These are phyloP conservation scores for Drusus annulatus DNA, from an alignment of 1,140 invertebrate genomes.

Conservation along the genomic window DNA sequence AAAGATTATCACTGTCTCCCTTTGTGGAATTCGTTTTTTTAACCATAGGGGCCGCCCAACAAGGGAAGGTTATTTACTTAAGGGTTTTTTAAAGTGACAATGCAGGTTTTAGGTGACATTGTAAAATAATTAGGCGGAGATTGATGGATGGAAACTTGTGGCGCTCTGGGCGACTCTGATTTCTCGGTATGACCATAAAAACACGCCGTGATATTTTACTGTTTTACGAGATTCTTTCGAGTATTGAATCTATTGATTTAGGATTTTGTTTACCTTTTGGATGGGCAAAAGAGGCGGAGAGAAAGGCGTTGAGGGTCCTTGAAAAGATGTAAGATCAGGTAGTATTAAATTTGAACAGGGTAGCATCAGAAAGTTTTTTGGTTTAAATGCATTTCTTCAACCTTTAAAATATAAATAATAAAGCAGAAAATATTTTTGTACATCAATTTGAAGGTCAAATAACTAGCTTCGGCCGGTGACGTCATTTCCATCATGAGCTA, in stretches of 20 bases:
- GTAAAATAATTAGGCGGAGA: conserved; percentile 17
- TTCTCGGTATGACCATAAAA: not conserved
- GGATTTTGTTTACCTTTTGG: not conserved
- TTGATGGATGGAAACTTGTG: conserved; percentile 4
- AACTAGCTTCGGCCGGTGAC: too few species aligned
- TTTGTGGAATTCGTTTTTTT: conserved; percentile 27
- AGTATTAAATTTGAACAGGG: too few species aligned
- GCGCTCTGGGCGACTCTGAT: not conserved
- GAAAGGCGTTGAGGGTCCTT: too few species aligned
- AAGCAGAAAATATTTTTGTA: too few species aligned
- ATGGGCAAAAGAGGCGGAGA: too few species aligned
- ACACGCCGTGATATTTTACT: not conserved
- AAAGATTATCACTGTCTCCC: conserved; percentile 4
- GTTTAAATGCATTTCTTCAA: too few species aligned
- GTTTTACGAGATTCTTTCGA: not conserved
- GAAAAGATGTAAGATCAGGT: too few species aligned
- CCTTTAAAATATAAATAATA: too few species aligned
- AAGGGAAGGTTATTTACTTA: conserved; percentile 13
- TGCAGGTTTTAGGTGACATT: conserved; percentile 4
- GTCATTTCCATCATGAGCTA: too few species aligned
- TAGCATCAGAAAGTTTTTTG: too few species aligned
- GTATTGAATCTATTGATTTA: not conserved
- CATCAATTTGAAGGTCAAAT: too few species aligned
- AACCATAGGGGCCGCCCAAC: not conserved
- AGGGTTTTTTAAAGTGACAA: conserved; percentile 21